These are phyloP conservation scores for Tenualosa ilisha DNA, from an alignment of 2,797 vertebrate species.

Conservation along the genomic window DNA sequence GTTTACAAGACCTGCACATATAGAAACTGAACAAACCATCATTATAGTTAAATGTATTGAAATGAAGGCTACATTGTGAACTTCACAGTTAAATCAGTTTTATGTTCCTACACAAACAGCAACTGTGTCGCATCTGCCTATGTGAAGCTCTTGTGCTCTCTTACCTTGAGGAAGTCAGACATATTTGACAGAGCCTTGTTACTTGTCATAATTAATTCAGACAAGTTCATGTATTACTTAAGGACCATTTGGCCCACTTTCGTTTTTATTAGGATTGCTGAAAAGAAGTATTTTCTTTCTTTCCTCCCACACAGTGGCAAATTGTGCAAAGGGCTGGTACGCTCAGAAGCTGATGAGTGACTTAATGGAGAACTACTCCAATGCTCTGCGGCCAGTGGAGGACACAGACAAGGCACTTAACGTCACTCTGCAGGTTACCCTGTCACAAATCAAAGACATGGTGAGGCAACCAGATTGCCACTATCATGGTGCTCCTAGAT, in stretches of 20 bases:
- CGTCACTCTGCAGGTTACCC: constrained; percentile 93
- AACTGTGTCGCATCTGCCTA: not conserved
- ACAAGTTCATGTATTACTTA: not conserved
- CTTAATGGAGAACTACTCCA: constrained; percentile 93
- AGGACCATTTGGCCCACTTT: not conserved
- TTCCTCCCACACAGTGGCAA: constrained; percentile 64
- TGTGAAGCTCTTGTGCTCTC: not conserved
- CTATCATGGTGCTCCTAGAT: not conserved
- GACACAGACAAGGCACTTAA: constrained; percentile 93
- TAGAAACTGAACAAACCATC: too few relatives aligned
- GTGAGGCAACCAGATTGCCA: constrained; percentile 69
- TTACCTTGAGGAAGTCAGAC: not conserved
- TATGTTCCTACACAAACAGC: not conserved
- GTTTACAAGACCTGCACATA: too few relatives aligned
- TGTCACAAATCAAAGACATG: constrained; percentile 99
- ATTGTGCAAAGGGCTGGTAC: constrained; percentile 87
- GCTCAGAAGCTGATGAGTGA: constrained; percentile 90
- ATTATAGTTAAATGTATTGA: too few relatives aligned
- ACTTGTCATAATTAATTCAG: not conserved
- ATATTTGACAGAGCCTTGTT: not conserved
- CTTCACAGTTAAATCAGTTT: not conserved
- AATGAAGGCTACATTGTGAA: not conserved
- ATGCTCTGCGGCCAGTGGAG: constrained; percentile 89
- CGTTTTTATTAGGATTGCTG: not conserved
- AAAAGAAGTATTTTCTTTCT: not conserved